Conservation (phyloP, 2,797 vertebrate species). For the Xiphorhynchus erythropygius region DNA sequence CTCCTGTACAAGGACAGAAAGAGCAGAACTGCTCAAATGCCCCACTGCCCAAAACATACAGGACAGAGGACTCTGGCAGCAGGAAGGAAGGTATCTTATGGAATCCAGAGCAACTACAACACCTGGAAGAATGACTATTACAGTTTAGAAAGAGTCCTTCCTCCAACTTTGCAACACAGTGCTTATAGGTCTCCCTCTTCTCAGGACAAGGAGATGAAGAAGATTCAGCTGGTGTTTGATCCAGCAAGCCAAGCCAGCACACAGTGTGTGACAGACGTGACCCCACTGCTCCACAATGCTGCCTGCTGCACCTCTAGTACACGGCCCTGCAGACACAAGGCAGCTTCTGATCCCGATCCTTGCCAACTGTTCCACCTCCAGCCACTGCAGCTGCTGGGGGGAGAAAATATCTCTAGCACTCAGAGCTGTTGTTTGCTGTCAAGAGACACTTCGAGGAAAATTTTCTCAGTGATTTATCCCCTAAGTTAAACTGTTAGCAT, state of each 20-base stretch:
- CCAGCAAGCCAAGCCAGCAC: background rate
- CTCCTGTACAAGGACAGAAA: background rate
- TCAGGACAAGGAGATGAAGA: background rate
- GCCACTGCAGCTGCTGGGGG: background rate
- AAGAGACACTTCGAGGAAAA: background rate
- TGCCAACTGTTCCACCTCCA: rapidly evolving
- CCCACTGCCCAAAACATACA: background rate
- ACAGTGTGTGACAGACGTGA: rapidly evolving
- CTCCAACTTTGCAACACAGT: background rate
- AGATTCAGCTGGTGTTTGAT: background rate
- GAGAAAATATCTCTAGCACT: background rate
- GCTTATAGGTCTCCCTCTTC: background rate
- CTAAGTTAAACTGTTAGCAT: background rate
- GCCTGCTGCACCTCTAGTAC: background rate
- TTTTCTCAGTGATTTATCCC: background rate
- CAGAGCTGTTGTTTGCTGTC: background rate
- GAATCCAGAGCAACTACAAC: background rate
- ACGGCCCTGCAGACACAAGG: background rate
- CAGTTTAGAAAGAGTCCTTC: background rate
- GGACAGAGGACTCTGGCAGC: background rate
- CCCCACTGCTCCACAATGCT: background rate
- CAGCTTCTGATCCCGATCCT: background rate
- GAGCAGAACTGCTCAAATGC: background rate
- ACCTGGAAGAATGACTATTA: background rate
- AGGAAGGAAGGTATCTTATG: background rate